These are phyloP conservation scores for Bombylius discolor DNA, from an alignment of 2,888 invertebrate species.

Conservation along the genomic window DNA sequence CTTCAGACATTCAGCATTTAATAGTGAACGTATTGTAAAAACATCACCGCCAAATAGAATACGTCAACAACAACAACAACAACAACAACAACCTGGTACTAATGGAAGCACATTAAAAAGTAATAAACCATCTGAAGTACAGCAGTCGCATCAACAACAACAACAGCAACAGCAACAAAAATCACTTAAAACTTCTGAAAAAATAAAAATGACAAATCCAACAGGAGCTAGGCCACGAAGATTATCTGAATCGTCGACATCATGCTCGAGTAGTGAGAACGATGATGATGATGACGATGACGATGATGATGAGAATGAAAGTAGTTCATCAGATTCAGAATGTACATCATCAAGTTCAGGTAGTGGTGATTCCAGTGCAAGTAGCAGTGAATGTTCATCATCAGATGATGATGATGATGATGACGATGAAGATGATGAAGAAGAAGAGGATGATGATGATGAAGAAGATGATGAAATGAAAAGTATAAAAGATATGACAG, in stretches of 20 bases:
- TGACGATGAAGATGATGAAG: conserved; percentile 22
- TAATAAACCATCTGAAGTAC: no score
- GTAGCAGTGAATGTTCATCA: conserved; percentile 21
- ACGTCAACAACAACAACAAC: not conserved
- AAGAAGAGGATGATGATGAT: conserved; percentile 28
- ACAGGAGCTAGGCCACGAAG: conserved; percentile 1
- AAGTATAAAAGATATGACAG: not conserved
- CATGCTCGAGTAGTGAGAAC: conserved; percentile 33
- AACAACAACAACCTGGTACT: not conserved
- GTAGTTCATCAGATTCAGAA: conserved; percentile 29
- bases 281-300: conserved; percentile 30
- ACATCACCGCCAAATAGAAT: conserved; percentile 11
- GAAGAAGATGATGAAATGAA: conserved; percentile 19
- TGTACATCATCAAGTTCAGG: conserved; percentile 31
- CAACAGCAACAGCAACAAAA: no score
- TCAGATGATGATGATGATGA: conserved; percentile 30
- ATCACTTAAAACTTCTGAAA: no score
- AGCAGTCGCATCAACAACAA: no score
- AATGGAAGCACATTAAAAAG: no score
- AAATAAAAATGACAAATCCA: no score
- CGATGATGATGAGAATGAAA: conserved; percentile 27
- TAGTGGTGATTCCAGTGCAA: conserved; percentile 33
- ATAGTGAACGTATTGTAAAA: conserved; percentile 39
- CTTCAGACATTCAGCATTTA: conserved; percentile 68
- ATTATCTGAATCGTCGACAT: conserved; percentile 31